A percentile compares a stretch with the other conserved stretches of the same genome.
Evolutionary conservation across 2,113 vertebrate species (phyloP).

Genomic region (Dicrurus megarhynchus): DNA sequence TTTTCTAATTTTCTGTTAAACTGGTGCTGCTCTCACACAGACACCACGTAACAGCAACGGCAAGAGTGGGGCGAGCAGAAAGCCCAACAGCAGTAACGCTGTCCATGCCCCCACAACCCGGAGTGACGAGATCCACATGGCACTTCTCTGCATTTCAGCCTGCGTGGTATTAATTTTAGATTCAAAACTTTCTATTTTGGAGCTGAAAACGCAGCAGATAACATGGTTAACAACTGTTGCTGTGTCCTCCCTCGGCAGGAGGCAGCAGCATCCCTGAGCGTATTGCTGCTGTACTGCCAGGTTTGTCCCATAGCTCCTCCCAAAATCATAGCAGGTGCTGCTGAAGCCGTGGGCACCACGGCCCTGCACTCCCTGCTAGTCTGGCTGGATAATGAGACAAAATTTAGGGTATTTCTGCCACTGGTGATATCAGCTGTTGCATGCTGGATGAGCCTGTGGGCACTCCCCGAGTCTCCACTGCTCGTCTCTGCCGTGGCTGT

Average conservation of each 20-base stretch:
- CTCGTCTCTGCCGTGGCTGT: not conserved
- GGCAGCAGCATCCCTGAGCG: not conserved
- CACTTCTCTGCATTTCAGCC: not conserved
- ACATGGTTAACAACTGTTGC: not conserved
- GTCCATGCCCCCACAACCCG: fast-evolving
- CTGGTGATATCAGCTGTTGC: not conserved
- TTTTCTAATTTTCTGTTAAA: not conserved
- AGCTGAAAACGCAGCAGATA: not conserved
- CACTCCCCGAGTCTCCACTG: not conserved
- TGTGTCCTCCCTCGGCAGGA: not conserved
- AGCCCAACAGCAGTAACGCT: not conserved
- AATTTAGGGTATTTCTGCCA: not conserved
- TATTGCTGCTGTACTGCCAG: not conserved
- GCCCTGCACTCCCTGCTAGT: fast-evolving
- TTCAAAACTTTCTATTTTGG: not conserved
- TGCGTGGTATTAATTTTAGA: not conserved
- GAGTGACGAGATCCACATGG: fast-evolving
- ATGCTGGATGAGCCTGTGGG: not conserved
- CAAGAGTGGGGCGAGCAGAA: not conserved
- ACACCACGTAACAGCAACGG: fast-evolving
- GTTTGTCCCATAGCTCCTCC: not conserved
- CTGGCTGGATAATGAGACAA: not conserved
- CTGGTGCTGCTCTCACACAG: not conserved
- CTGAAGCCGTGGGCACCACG: fast-evolving
- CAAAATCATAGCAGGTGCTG: not conserved